A percentile compares a stretch with the other conserved stretches of the same genome.
Conservation (phyloP, 2,888 invertebrate species). For the Pristionchus maxplancki region DNA sequence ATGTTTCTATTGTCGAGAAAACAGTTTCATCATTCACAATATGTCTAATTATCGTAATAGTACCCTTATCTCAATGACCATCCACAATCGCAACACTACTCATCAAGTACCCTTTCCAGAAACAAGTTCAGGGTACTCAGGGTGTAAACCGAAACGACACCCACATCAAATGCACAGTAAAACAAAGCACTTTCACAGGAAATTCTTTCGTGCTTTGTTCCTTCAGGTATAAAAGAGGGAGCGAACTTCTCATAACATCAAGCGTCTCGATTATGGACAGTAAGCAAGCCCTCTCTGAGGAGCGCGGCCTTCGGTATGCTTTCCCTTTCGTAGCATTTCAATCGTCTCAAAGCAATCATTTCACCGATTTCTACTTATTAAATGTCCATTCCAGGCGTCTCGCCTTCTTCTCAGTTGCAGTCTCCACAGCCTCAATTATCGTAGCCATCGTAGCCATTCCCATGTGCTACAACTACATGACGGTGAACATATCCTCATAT, state of each 20-base stretch:
- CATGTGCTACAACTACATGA: conserved; percentile 50
- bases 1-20: background rate
- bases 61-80: background rate
- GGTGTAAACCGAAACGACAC: background rate
- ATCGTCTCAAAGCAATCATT: too few relatives aligned
- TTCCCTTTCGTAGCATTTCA: background rate
- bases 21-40: background rate
- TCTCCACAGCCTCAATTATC: background rate
- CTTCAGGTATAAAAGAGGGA: background rate
- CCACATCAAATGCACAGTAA: background rate
- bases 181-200: background rate
- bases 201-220: background rate
- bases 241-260: background rate
- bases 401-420: conserved; percentile 39
- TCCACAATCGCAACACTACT: conserved; percentile 26
- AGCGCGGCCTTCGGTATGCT: conserved; percentile 4
- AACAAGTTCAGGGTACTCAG: conserved; percentile 4
- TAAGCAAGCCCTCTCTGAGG: background rate
- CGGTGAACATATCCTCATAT: background rate
- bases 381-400: background rate
- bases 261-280: background rate
- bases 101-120: background rate
- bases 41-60: background rate
- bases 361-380: too few relatives aligned
- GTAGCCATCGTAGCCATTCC: conserved; percentile 41